Evolutionary conservation across 2,113 vertebrate genomes (phyloP), one percentile per base, ranked within the genome.

Genomic region (Riparia riparia): DNA sequence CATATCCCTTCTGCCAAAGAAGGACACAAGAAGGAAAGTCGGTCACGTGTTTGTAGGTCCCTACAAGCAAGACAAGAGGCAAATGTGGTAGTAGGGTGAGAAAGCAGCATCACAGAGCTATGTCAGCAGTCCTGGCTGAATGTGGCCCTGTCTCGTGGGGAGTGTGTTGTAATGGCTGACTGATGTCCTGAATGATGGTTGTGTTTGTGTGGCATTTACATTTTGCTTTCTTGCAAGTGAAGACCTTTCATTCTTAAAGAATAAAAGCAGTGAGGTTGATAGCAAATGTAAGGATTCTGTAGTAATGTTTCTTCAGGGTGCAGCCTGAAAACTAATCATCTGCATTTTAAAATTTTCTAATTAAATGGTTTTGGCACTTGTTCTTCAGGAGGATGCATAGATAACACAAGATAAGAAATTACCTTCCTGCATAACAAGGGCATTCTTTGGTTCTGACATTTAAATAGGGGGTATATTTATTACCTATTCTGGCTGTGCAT

Each of bases 221-320:
- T 95, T 93, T 86, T 74, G 51, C 44, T 86, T 74, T 17, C 69
- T 89, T 83, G 78, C 32, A 63, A 65, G 16, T 69, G 50, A 76
- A 89, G 64, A 64, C 25, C 29, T 81, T 91, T 80, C 5, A 32
- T 82, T 60, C 45, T 72, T 76, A 39, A 76, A 82, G 49, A 76
- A 42, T 54, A 70, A 80, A 85, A 88, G 20, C 54, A 54, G 9
- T 0, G 0, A 17, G 31, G 15, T 45, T 80, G 50, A 32, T 54
- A 80, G 50, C 34, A 20, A 54, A 2, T 44, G 29, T 82, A 50
- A 80, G 37, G 54, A 58, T 85, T 88, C 58, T 85, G 25, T 82
- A 73, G 39, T 88, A 57, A 42, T 34, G 19, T 82, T 82, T 93
- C n/a, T 74, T 84, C 56, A 74, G 50, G 44, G 26, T 83, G 19